A percentile compares a stretch with the other conserved stretches of the same genome.
These are phyloP conservation scores for Elegia similella DNA, from an alignment of 2,888 invertebrate genomes.

Conservation along the genomic window DNA sequence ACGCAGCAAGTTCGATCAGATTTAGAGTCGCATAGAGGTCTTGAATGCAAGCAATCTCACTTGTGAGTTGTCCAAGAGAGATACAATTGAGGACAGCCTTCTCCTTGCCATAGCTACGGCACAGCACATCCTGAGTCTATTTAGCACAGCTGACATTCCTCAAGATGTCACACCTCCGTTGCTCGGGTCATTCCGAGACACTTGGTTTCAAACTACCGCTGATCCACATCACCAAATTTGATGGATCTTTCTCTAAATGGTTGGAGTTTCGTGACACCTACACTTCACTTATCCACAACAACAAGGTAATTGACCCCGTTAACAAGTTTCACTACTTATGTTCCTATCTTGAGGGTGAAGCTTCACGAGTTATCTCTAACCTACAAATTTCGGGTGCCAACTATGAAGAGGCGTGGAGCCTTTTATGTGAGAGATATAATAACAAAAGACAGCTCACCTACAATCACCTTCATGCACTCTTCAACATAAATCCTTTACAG, in stretches of 20 bases:
- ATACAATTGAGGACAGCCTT: not conserved
- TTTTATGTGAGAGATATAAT: slow-evolving; percentile 27
- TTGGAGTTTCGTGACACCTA: slow-evolving; percentile 30
- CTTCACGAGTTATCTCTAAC: slow-evolving; percentile 24
- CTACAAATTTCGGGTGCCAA: slow-evolving; percentile 24
- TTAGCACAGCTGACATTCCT: not conserved
- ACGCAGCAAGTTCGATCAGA: not conserved
- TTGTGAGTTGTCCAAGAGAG: not conserved
- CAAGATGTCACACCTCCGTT: not conserved
- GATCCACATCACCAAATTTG: slow-evolving; percentile 27
- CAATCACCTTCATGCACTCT: slow-evolving; percentile 27
- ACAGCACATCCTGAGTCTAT: not conserved
- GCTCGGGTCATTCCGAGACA: not conserved
- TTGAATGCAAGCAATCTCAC: not conserved
- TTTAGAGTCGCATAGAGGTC: not conserved
- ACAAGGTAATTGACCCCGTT: slow-evolving; percentile 5
- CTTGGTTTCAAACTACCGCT: not conserved
- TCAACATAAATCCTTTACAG: slow-evolving; percentile 19
- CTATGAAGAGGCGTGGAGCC: slow-evolving; percentile 28
- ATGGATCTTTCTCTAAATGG: slow-evolving; percentile 28
- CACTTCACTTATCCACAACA: slow-evolving; percentile 25
- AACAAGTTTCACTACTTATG: slow-evolving; percentile 15
- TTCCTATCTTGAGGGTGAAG: slow-evolving; percentile 29
- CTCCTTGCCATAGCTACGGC: not conserved
- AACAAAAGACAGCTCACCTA: slow-evolving; percentile 27